Evolutionary conservation across 2,888 invertebrate genomes (phyloP).

Genomic region (Latrodectus hesperus): DNA sequence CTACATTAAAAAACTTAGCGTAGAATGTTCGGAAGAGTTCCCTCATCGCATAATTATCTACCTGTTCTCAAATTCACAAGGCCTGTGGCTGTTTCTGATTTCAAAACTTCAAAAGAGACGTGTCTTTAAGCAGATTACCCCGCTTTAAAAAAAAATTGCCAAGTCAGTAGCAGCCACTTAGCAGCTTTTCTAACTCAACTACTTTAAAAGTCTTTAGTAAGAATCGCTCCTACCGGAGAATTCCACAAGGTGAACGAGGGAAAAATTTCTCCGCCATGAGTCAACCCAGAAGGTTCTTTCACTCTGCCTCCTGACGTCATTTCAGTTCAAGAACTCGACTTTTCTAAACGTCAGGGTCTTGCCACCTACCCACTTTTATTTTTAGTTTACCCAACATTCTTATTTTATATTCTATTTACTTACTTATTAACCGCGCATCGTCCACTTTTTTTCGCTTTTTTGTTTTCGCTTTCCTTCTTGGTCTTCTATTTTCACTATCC

Average conservation of each 20-base stretch:
- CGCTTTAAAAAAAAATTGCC: too few species aligned
- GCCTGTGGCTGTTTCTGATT: too few species aligned
- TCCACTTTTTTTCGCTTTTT: conserved; percentile 17
- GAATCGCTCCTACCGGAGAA: not conserved
- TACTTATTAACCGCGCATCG: conserved; percentile 35
- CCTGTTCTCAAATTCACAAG: too few species aligned
- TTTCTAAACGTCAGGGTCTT: not conserved
- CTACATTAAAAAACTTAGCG: too few species aligned
- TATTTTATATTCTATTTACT: conserved; percentile 13
- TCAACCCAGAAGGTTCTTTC: not conserved
- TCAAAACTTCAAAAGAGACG: too few species aligned
- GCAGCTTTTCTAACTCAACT: not conserved
- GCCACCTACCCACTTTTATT: conserved; percentile 32
- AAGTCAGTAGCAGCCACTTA: too few species aligned
- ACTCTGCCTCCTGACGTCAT: not conserved
- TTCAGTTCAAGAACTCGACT: conserved; percentile 21
- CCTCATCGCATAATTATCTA: too few species aligned
- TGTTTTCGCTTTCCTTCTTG: not conserved
- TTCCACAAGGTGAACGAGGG: not conserved
- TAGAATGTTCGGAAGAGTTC: too few species aligned
- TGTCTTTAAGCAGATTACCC: too few species aligned
- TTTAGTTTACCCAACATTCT: conserved; percentile 29
- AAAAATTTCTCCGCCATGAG: not conserved
- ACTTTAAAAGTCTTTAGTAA: not conserved
- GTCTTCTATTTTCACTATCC: not conserved